Evolutionary conservation across 2,113 vertebrate genomes (phyloP), one percentile per base, ranked within the genome.

Genomic region (Lagopus muta): DNA sequence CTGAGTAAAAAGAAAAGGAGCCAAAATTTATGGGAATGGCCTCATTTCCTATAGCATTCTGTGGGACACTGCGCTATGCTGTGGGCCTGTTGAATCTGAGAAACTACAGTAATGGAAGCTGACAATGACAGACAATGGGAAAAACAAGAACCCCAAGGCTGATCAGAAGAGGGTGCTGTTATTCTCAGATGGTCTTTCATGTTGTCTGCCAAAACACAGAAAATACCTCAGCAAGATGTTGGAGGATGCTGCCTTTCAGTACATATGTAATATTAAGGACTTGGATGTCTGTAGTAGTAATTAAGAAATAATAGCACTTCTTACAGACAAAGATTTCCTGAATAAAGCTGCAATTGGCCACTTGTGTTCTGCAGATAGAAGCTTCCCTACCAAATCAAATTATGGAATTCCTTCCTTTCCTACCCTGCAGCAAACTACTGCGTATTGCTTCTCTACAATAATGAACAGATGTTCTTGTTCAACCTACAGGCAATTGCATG

Each of bases 391-490:
- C 76, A 92, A 88, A 95, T 78, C 42, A 86, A 93, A 92, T 82
- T 88, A 88, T 64, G 82, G 93, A 82, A 96, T 94, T 83, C 72
- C 65, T 94, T 83, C 47, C 43, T 86, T 88, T 91, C 69, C 72
- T 94, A 70, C 69, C 93, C 93, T 93, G 82, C 52, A 93, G 94
- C 91, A 92, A 95, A 88, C 86, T 91, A 86, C 58, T 78, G 42
- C 57, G 64, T 72, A 71, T 83, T 94, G 69, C 79, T 95, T 65
- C 79, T 94, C 27, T 83, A 86, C 88, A 75, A 80, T 90, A 57
- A 62, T 81, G 76, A 96, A 91, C 95, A 97, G 79, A 89, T 96
- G 96, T 89, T 95, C 79, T 78, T 89, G 82, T 86, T 94, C 93
- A 75, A 93, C 91, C 94, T 95, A 88, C 91, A 92, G 89, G 91